Base-by-base conservation (phyloP, 2,888 invertebrate genomes). In the Cremastinae sp. region DNA sequence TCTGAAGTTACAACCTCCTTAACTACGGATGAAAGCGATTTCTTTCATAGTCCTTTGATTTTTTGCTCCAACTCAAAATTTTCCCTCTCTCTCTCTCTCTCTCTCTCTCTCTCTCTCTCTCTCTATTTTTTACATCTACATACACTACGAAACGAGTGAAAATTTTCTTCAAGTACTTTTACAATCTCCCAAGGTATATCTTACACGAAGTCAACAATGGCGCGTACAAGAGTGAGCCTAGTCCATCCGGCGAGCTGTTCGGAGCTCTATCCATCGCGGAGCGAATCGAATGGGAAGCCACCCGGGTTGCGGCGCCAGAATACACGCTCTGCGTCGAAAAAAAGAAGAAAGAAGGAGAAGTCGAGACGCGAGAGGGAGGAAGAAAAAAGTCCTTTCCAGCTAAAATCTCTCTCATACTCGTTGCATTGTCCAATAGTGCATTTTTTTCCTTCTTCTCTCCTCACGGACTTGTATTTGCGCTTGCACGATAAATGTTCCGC, bases 231-330 rank as follows among this genome's bases (percentile, higher is more conserved):
- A 61, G 62, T 14, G n/a, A 16, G 28, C 34, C 41, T 59, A 59
- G 51, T 28, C 49, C n/a, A 47, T 38, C 41, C 41, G 20, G 28
- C 18, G 56, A 45, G 18, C 38, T 38, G 22, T 38, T 12, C 14
- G 10, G 56, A 36, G n/a, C 43, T 22, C n/a, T 53, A 14, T 53
- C 18, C 61, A 69, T 69, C 59, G 22, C 54, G 41, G 47, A 36
- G 65, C n/a, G 18, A 34, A 69, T 47, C 41, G 71, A 49, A 65
- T 70, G 54, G 54, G 54, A 71, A 75, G 81, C 84, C 85, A 85
- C 85, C 84, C 85, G 83, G 82, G 80, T 83, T 61, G 82, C 70
- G 79, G 79, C 80, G 80, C 80, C 80, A 76, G 79, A 79, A 80
- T 82, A 83, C 81, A 54, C 56, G 8, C 43, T 65, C 47, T 62